These are phyloP conservation scores for Scaptomyza polygonia DNA, from an alignment of 2,888 invertebrate species.

Conservation along the genomic window DNA sequence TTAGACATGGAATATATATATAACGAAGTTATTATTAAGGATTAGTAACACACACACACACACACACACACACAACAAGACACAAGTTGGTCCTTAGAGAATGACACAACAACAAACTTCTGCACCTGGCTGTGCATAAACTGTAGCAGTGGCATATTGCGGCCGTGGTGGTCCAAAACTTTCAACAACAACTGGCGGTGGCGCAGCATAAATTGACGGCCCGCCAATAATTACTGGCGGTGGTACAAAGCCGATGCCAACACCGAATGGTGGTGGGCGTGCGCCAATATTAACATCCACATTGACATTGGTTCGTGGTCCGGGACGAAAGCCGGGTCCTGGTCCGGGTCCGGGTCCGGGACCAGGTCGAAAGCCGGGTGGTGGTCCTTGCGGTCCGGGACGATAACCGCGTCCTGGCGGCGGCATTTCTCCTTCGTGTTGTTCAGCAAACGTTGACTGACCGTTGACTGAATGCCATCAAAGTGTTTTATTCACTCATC, in stretches of 20 bases:
- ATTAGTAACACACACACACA: too few relatives aligned
- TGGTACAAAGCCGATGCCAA: slow-evolving; percentile 65
- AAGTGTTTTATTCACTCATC: slow-evolving; percentile 42
- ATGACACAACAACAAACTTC: slow-evolving; percentile 71
- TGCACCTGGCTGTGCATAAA: slow-evolving; percentile 57
- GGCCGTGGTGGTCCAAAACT: slow-evolving; percentile 29
- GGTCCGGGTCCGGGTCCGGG: slow-evolving; percentile 34
- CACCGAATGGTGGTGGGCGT: slow-evolving; percentile 64
- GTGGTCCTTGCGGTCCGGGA: slow-evolving; percentile 17
- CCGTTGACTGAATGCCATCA: slow-evolving; percentile 47
- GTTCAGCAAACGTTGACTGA: slow-evolving; percentile 22
- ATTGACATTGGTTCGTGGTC: slow-evolving; percentile 64
- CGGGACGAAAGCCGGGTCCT: slow-evolving; percentile 39
- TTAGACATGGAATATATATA: slow-evolving; percentile 10
- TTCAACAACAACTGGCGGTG: slow-evolving; percentile 49
- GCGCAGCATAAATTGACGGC: slow-evolving; percentile 48
- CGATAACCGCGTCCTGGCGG: slow-evolving; percentile 50
- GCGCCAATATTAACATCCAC: slow-evolving; percentile 69
- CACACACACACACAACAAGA: slow-evolving; percentile 4
- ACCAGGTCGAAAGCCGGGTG: slow-evolving; percentile 20
- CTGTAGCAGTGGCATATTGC: slow-evolving; percentile 55
- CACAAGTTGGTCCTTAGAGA: slow-evolving; percentile 42
- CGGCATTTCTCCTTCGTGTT: slow-evolving; percentile 44
- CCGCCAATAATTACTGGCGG: slow-evolving; percentile 60
- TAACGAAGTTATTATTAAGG: not conserved